Conservation (phyloP, 1,140 invertebrate genomes). For the Amphibalanus amphitrite region DNA sequence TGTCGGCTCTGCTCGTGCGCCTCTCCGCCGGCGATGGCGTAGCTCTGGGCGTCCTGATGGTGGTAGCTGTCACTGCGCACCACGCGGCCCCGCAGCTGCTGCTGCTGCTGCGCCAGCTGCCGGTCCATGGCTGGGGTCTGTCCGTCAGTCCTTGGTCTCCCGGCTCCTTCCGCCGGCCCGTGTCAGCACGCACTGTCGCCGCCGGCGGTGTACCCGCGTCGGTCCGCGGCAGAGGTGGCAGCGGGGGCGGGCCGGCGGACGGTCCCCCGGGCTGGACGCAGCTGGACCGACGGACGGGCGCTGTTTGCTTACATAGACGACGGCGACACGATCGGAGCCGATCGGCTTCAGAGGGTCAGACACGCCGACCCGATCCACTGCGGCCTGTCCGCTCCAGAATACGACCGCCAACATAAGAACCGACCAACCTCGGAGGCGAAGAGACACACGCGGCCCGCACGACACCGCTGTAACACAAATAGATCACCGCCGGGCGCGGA, state of each 20-base stretch:
- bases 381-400: neutral
- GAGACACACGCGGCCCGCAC: neutral
- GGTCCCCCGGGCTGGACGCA: neutral
- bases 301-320: too few relatives aligned
- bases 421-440: neutral
- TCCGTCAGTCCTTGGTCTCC: neutral
- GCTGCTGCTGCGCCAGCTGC: neutral
- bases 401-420: neutral
- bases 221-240: too few relatives aligned
- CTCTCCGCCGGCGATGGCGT: neutral
- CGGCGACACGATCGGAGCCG: too few relatives aligned
- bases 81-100: neutral
- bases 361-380: neutral
- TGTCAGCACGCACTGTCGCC: neutral
- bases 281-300: neutral
- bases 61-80: neutral
- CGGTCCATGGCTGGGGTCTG: neutral
- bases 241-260: too few relatives aligned
- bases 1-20: neutral
- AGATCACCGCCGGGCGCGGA: too few relatives aligned
- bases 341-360: too few relatives aligned
- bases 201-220: neutral
- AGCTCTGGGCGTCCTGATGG: neutral
- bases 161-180: neutral
- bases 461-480: neutral